Evolutionary conservation across 2,797 vertebrate species (phyloP), one percentile per base, ranked within the genome.

Genomic region (Ispidina lecontei): DNA sequence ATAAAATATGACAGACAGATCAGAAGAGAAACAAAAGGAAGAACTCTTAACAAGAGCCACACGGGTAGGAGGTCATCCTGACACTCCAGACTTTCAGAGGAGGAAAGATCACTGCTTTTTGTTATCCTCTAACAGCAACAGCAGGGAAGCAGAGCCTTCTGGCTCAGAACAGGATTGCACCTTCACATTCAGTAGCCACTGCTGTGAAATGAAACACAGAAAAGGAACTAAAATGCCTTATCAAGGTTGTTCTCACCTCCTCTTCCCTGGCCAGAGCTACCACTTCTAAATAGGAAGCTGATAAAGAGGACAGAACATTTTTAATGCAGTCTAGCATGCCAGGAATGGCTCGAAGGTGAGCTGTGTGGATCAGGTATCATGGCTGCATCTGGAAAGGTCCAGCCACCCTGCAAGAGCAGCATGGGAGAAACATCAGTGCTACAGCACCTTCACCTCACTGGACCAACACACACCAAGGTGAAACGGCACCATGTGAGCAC

Each of bases 221-320:
- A 81, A 84, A 87, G 52, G 83, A 94, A 85, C 79, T 26, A 59
- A 91, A 90, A 52, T 8, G 21, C 33, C 44, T 63, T 56, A 73
- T 67, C 37, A 59, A 74, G 37, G 35, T 4, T 56, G 29, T 70
- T 56, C 69, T 89, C 31, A 5, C 21, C 28, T 60, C 22, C n/a
- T 65, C 37, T 51, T 73, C 46, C 62, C 43, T 8, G 6, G 47
- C 31, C 54, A 52, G 33, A 26, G 39, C 59, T 62, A 25, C 37
- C 9, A 10, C 26, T 60, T 55, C 39, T 29, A 46, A 68, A 35
- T 3, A 63, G 29, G 33, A 51, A 76, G 43, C 3, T 5, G 16
- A 56, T n/a, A 22, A 76, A 35, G 55, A 68, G 10, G 25, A 68
- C 18, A 25, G 46, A 12, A 65, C 21, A 37, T 16, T 28, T 81